phyloP scores from a whole-genome alignment of 2,888 invertebrate species.

The Drosophila mettleri region DNA sequence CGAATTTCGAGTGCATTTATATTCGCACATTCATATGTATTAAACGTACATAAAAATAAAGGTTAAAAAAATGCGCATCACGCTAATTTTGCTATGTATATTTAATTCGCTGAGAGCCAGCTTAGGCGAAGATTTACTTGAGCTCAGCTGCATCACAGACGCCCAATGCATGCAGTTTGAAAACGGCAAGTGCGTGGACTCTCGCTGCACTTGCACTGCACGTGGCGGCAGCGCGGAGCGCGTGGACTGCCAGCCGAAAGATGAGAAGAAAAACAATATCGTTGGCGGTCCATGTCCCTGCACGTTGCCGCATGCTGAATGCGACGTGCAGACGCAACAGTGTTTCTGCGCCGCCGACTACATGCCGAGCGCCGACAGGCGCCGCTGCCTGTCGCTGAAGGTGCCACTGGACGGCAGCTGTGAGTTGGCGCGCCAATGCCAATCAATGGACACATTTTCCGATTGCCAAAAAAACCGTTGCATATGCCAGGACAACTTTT shows the following conservation, averaged over 20 bases:
- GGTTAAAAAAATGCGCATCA: constrained; percentile 33
- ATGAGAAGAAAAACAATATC: constrained; percentile 74
- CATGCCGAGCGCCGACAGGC: constrained; percentile 75
- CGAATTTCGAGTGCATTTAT: not conserved
- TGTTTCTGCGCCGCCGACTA: constrained; percentile 72
- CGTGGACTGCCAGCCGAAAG: constrained; percentile 73
- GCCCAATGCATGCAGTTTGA: constrained; percentile 68
- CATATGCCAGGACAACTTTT: constrained; percentile 70
- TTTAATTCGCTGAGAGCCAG: not conserved
- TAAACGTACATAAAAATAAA: constrained; percentile 5
- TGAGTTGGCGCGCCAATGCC: constrained; percentile 78
- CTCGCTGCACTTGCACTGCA: constrained; percentile 67
- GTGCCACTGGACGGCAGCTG: constrained; percentile 68
- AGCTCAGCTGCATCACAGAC: constrained; percentile 70
- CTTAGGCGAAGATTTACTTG: constrained; percentile 63
- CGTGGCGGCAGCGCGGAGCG: constrained; percentile 32
- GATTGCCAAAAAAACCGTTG: constrained; percentile 70
- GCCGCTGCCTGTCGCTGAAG: constrained; percentile 75
- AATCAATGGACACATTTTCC: constrained; percentile 66
- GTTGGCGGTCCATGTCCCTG: constrained; percentile 83
- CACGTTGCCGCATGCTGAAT: constrained; percentile 65
- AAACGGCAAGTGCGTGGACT: constrained; percentile 60
- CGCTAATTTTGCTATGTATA: not conserved
- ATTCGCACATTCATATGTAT: not conserved
- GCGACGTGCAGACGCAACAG: constrained; percentile 60